Evolutionary conservation across 2,797 vertebrate genomes (phyloP).

Genomic region (Lagorchestes hirsutus): DNA sequence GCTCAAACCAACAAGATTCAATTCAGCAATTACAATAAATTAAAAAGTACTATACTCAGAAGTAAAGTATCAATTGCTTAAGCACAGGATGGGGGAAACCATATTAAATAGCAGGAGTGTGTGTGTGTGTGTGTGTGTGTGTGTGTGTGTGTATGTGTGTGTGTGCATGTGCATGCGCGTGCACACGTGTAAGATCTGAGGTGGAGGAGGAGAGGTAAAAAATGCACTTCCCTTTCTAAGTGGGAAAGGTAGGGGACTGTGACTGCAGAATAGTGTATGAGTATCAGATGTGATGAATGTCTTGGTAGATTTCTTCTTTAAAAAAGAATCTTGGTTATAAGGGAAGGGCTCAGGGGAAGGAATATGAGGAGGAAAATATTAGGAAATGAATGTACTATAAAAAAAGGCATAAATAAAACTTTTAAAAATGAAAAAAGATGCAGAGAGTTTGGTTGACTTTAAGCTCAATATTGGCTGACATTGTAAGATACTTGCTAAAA

Average conservation of each 20-base stretch:
- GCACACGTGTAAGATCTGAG: neutral
- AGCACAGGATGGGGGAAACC: neutral
- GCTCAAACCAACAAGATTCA: conserved; percentile 10
- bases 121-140: neutral
- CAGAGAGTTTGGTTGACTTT: neutral
- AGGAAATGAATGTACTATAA: neutral
- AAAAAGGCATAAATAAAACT: neutral
- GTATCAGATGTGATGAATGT: neutral
- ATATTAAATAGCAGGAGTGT: neutral
- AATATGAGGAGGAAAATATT: neutral
- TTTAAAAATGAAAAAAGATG: neutral
- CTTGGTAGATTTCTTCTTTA: neutral
- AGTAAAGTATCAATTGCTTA: conserved; percentile 28
- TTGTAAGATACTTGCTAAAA: neutral
- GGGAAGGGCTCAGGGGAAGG: neutral
- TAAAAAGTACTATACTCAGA: conserved; percentile 5
- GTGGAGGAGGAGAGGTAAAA: neutral
- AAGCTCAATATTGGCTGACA: neutral
- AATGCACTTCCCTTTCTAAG: neutral
- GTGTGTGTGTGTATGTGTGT: neutral
- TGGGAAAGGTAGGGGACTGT: neutral
- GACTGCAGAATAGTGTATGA: neutral
- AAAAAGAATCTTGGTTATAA: neutral
- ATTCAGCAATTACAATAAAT: conserved; percentile 3
- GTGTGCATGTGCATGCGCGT: neutral